phyloP scores from a whole-genome alignment of 2,888 invertebrate species.

The Eulithis testata region DNA sequence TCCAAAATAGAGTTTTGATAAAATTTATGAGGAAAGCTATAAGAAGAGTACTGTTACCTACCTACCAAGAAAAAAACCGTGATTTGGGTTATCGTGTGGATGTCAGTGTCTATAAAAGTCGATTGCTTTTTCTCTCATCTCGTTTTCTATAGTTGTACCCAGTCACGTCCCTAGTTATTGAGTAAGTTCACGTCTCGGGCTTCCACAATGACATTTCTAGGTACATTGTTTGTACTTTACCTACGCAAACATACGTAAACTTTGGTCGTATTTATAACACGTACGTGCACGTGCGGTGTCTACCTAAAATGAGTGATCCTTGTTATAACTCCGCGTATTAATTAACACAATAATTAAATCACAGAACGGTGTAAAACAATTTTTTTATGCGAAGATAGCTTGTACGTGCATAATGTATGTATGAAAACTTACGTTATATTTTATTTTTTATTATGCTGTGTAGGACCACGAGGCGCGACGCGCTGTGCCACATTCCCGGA shows the following conservation, averaged over 20 bases:
- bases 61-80: slow-evolving; percentile 26
- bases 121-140: slow-evolving; percentile 40
- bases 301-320: slow-evolving; percentile 33
- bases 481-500: slow-evolving; percentile 5
- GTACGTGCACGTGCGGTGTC: slow-evolving; percentile 34
- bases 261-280: slow-evolving; percentile 46
- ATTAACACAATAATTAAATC: slow-evolving; percentile 8
- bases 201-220: slow-evolving; percentile 50
- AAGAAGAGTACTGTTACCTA: slow-evolving; percentile 1
- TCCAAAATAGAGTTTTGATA: background rate
- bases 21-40: slow-evolving; percentile 1
- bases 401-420: slow-evolving; percentile 40
- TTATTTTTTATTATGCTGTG: slow-evolving; percentile 12
- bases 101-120: slow-evolving; percentile 37
- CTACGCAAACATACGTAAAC: slow-evolving; percentile 45
- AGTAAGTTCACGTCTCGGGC: slow-evolving; percentile 41
- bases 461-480: slow-evolving; percentile 35
- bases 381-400: slow-evolving; percentile 26
- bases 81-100: slow-evolving; percentile 34
- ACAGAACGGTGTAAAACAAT: slow-evolving; percentile 11
- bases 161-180: slow-evolving; percentile 43
- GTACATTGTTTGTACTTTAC: slow-evolving; percentile 45
- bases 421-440: slow-evolving; percentile 38
- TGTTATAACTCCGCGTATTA: slow-evolving; percentile 23
- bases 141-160: slow-evolving; percentile 33